A percentile compares a stretch with the other conserved stretches of the same genome.
Evolutionary conservation across 2,888 invertebrate species (phyloP).

Genomic region (Agrenia bidenticulata): DNA sequence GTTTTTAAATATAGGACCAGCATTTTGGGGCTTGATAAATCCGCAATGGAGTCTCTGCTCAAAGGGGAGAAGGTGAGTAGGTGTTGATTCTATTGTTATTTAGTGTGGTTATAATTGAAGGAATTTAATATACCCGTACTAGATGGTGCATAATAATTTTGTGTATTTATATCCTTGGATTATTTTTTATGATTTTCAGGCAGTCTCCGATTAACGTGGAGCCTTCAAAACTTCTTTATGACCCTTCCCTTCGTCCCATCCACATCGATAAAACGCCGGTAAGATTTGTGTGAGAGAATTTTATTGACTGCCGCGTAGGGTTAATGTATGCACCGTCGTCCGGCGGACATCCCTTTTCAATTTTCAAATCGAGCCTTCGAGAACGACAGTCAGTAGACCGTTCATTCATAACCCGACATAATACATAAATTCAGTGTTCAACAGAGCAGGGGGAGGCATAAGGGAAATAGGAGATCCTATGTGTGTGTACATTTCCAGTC

Average conservation of each 20-base stretch:
- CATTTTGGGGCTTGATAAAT: constrained; percentile 97
- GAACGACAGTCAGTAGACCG: no score
- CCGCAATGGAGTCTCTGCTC: constrained; percentile 97
- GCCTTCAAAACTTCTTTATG: constrained; percentile 89
- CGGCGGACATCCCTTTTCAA: constrained; percentile 29
- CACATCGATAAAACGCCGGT: constrained; percentile 93
- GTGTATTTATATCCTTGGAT: background rate
- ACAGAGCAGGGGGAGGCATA: no score
- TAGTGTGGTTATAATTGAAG: no score
- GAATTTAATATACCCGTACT: no score
- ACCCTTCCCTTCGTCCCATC: constrained; percentile 88
- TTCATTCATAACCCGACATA: no score
- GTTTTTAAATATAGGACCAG: constrained; percentile 79
- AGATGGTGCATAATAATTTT: background rate
- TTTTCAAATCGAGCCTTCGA: constrained; percentile 10
- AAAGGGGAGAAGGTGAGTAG: constrained; percentile 74
- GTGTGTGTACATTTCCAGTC: no score
- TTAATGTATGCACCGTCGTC: background rate
- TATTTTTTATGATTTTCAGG: constrained; percentile 57
- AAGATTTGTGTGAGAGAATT: constrained; percentile 48
- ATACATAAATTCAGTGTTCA: no score
- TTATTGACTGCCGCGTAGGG: background rate
- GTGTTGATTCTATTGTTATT: no score
- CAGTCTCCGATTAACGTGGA: constrained; percentile 98
- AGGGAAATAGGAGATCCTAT: no score